Base-by-base conservation (phyloP, 2,797 vertebrate genomes). In the Takifugu ocellatus region DNA sequence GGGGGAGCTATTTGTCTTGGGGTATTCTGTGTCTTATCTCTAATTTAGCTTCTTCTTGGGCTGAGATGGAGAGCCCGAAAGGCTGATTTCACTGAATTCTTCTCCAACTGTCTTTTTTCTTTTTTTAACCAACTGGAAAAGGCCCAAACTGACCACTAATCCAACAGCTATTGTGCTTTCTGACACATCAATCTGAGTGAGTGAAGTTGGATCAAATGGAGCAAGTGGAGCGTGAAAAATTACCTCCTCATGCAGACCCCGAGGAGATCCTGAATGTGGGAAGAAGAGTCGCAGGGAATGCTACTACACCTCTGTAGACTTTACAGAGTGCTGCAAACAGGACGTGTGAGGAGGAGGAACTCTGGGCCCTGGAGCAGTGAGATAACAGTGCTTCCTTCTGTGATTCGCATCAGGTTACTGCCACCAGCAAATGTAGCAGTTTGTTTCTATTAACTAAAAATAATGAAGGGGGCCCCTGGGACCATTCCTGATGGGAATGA, bases 171-270 rank as follows among this genome's bases (percentile, higher is more conserved):
- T 84, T 85, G 83, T 85, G 59, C 51, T 21, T n/a, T 27, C 51
- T 9, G 42, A 61, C 54, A 72, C 53, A 62, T 47, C 80, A 84
- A 86, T 86, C 78, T 79, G 59, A 51, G 75, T 56, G 80, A 85
- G 83, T 79, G 77, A 77, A 57, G 54, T 17, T 0, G 1, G 59
- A 54, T 69, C 68, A 69, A 84, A 78, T 27, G 29, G 68, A 70
- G 8, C 15, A 54, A 62, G 5, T 71, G 60, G 65, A 65, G 86
- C 69, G 26, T 61, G 50, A 50, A 78, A 56, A 63, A 33, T 49
- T n/a, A 6, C 43, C 68, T 72, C 72, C 75, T 77, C 54, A 79
- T 77, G 14, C 36, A 39, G 36, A 12, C 12, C 36, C 3, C 12
- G 36, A 39, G 36, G 12, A 39, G 36, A 39, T 36, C 33, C 33